These are phyloP conservation scores for Smithornis capensis DNA, from an alignment of 2,113 vertebrate species.

Conservation along the genomic window DNA sequence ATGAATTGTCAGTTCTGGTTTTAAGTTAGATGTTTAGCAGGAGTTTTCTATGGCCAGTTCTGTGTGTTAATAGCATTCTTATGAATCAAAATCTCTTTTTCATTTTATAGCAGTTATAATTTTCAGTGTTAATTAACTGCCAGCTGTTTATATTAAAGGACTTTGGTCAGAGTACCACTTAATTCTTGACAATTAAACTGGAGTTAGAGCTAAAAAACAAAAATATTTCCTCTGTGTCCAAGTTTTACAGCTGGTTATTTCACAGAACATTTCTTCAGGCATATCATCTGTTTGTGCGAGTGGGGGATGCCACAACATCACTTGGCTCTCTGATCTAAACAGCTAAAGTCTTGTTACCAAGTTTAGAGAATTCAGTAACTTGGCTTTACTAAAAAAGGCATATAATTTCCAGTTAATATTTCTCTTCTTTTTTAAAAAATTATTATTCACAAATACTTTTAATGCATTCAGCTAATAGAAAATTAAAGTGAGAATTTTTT, in stretches of 20 bases:
- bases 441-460: background rate
- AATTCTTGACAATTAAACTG: background rate
- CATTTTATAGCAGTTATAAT: background rate
- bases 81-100: background rate
- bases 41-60: background rate
- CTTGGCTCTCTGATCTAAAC: background rate
- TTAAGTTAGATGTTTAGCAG: background rate
- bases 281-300: background rate
- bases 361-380: background rate
- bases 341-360: background rate
- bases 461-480: background rate
- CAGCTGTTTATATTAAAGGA: background rate
- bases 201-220: background rate
- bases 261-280: background rate
- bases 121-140: conserved; percentile 16
- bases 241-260: background rate
- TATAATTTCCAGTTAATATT: background rate
- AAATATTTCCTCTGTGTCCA: background rate
- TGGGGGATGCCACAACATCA: background rate
- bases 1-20: background rate
- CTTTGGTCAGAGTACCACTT: background rate
- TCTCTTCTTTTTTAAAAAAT: background rate
- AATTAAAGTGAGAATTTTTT: background rate
- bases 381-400: background rate
- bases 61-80: background rate